phyloP scores from a whole-genome alignment of 2,888 invertebrate species.

The Reticulitermes lucifugus region DNA sequence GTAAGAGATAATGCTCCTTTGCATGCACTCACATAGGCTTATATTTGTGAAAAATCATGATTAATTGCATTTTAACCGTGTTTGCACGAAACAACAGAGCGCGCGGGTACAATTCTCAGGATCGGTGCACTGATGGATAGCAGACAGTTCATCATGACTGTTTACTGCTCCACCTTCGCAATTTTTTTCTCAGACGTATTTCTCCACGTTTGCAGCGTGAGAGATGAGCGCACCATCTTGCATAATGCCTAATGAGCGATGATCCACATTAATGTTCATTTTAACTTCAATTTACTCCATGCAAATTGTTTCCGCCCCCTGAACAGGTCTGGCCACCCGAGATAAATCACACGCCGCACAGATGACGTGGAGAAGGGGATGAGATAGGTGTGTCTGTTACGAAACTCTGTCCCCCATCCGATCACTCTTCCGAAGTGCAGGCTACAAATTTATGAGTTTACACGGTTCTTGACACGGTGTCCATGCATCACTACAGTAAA shows the following conservation, averaged over 20 bases:
- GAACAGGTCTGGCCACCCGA: constrained; percentile 38
- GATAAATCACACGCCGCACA: constrained; percentile 40
- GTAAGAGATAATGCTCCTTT: neutral
- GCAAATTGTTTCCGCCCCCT: constrained; percentile 45
- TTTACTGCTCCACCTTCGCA: constrained; percentile 30
- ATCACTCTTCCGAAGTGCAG: constrained; percentile 22
- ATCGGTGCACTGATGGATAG: constrained; percentile 29
- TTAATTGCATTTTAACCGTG: constrained; percentile 42
- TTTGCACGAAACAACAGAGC: constrained; percentile 20
- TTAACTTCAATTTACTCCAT: constrained; percentile 48
- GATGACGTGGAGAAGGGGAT: neutral
- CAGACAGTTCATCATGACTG: constrained; percentile 10
- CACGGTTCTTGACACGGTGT: neutral
- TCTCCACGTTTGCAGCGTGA: constrained; percentile 35
- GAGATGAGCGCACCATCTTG: constrained; percentile 26
- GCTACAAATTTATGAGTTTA: constrained; percentile 8
- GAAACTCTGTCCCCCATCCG: neutral
- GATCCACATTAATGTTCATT: constrained; percentile 48
- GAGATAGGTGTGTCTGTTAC: neutral
- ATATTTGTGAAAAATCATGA: constrained; percentile 32
- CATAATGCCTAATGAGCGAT: constrained; percentile 48
- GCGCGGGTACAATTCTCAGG: neutral
- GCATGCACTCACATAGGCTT: neutral
- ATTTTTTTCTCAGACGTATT: constrained; percentile 34
- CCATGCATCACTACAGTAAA: neutral